Conservation (phyloP, 2,113 vertebrate genomes). For the Tricholaema leucomelas region DNA sequence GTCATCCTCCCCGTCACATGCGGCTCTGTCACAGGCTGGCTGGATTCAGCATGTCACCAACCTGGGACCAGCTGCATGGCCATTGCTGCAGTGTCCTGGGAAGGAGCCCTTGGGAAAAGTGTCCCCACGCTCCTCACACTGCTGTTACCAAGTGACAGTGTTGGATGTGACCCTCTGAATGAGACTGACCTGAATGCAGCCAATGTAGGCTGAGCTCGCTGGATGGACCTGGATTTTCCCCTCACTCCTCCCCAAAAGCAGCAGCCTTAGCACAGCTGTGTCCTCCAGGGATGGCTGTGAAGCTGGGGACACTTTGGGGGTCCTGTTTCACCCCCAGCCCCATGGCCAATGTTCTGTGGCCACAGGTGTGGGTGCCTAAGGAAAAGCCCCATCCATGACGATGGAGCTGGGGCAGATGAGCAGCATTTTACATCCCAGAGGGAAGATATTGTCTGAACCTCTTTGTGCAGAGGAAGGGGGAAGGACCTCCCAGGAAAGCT, state of each 20-base stretch:
- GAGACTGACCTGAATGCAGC: background rate
- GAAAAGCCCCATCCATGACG: accelerated
- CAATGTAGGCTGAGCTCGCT: background rate
- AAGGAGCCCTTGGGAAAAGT: background rate
- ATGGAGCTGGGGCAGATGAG: background rate
- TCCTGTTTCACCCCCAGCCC: background rate
- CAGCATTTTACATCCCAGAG: background rate
- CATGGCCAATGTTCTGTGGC: background rate
- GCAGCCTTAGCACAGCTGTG: accelerated
- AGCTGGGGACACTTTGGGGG: background rate
- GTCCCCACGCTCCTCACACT: background rate
- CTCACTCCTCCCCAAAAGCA: accelerated
- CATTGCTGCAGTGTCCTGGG: background rate
- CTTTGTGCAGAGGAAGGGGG: background rate
- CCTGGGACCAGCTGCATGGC: background rate
- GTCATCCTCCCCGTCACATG: background rate
- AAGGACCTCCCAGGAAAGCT: no score
- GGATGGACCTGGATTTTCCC: background rate
- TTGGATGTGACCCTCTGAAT: accelerated
- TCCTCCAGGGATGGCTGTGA: background rate
- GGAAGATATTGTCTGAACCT: background rate
- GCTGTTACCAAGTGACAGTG: background rate
- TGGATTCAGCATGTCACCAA: background rate
- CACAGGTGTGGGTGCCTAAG: background rate
- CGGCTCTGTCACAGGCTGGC: background rate